Evolutionary conservation across 2,797 vertebrate species (phyloP).

Genomic region (Geotrypetes seraphini): DNA sequence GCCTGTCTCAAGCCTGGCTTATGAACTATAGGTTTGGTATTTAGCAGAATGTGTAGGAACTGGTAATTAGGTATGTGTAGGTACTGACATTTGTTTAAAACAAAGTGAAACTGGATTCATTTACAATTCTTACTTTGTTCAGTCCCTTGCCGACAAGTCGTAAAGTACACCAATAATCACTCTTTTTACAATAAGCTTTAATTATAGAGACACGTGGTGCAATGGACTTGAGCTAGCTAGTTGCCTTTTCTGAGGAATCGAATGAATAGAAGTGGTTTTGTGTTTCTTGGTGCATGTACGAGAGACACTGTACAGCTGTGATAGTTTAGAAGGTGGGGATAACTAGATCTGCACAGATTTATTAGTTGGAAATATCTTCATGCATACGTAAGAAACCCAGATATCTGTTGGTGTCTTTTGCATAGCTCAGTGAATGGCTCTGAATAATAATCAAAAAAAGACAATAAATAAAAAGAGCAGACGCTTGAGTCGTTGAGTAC

Average conservation of each 20-base stretch:
- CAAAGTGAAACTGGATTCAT: constrained; percentile 54
- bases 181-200: constrained; percentile 55
- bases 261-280: too few relatives aligned
- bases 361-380: constrained; percentile 20
- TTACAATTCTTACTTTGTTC: constrained; percentile 51
- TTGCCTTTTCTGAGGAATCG: constrained; percentile 25
- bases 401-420: neutral
- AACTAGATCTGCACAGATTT: constrained; percentile 25
- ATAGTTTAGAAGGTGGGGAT: constrained; percentile 32
- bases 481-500: constrained; percentile 1
- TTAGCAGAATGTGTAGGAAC: constrained; percentile 54
- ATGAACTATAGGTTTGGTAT: constrained; percentile 55
- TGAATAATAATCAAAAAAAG: constrained; percentile 8
- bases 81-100: constrained; percentile 58
- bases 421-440: neutral
- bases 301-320: constrained; percentile 16
- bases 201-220: constrained; percentile 54
- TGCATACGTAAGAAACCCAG: constrained; percentile 20
- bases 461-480: too few relatives aligned
- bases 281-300: constrained; percentile 7
- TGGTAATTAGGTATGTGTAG: constrained; percentile 52
- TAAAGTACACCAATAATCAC: constrained; percentile 55
- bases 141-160: constrained; percentile 43
- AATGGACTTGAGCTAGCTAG: constrained; percentile 52
- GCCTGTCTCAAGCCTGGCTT: constrained; percentile 44